Percentiles rank a stretch among this genome's conserved stretches.
Conservation (phyloP, 2,797 vertebrate genomes). For the Erethizon dorsatum region DNA sequence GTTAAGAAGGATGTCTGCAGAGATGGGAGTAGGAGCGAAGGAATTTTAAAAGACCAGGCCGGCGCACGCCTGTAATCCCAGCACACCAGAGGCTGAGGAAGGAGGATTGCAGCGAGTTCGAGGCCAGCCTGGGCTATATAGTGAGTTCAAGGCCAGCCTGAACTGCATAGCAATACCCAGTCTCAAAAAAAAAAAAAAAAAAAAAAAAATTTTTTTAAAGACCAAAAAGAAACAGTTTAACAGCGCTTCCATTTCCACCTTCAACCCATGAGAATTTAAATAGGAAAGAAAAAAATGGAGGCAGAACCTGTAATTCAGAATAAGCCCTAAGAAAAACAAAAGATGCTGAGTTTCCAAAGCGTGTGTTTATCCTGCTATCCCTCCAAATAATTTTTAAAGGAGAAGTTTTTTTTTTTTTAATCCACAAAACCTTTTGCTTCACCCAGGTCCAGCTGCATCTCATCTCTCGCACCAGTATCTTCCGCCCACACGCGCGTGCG, state of each 20-base stretch:
- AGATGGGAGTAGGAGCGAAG: background rate
- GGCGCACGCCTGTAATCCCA: background rate
- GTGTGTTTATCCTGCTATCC: background rate
- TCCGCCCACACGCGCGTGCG: background rate
- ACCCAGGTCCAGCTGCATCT: slow-evolving; percentile 47
- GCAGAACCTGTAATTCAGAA: slow-evolving; percentile 44
- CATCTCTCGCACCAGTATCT: background rate
- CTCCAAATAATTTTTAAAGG: slow-evolving; percentile 51
- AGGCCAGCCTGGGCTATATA: background rate
- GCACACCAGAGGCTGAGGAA: background rate
- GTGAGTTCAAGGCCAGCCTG: background rate
- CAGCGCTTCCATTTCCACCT: slow-evolving; percentile 68
- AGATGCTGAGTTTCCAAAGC: slow-evolving; percentile 34
- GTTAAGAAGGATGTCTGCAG: slow-evolving; percentile 34
- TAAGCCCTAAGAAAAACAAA: slow-evolving; percentile 50
- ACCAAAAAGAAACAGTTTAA: slow-evolving; percentile 53
- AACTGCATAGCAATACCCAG: background rate
- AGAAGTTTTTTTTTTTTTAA: slow-evolving; percentile 17
- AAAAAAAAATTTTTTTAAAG: background rate
- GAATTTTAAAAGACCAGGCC: background rate
- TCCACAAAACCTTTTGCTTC: slow-evolving; percentile 26
- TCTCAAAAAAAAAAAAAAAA: background rate
- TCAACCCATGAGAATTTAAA: slow-evolving; percentile 70
- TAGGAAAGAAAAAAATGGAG: slow-evolving; percentile 36
- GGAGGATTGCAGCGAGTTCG: background rate